These are phyloP conservation scores for Trichogramma pretiosum DNA, from an alignment of 1,140 invertebrate genomes.

Conservation along the genomic window DNA sequence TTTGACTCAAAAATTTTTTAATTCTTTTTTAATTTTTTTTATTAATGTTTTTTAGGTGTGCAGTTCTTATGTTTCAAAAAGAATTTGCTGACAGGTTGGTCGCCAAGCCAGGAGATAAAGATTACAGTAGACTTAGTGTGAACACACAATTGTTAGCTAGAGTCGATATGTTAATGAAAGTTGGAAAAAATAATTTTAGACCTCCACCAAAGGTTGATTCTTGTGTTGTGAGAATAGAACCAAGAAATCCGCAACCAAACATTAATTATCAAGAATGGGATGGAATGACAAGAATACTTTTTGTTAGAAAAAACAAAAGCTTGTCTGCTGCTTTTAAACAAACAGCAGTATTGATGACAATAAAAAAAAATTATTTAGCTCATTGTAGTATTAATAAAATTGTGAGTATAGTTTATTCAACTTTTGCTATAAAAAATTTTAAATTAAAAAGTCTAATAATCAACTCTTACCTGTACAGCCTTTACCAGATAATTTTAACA, in stretches of 20 bases:
- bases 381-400: conserved; percentile 81
- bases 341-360: conserved; percentile 66
- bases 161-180: conserved; percentile 96
- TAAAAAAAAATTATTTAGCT: conserved; percentile 88
- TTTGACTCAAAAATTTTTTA: too few species aligned
- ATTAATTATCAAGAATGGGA: conserved; percentile 98
- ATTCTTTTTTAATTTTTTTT: conserved; percentile 6
- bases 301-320: conserved; percentile 93
- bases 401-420: conserved; percentile 46
- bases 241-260: conserved; percentile 89
- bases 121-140: conserved; percentile 92
- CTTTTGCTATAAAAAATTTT: conserved; percentile 11
- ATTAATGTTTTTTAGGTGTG: conserved; percentile 61
- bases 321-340: conserved; percentile 78
- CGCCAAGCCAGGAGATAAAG: conserved; percentile 94
- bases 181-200: conserved; percentile 96
- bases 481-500: conserved; percentile 71
- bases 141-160: conserved; percentile 93
- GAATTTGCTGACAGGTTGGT: conserved; percentile 97
- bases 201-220: conserved; percentile 99
- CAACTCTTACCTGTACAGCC: conserved; percentile 51
- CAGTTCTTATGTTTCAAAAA: conserved; percentile 96
- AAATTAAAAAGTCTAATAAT: too few species aligned
- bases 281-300: conserved; percentile 88
- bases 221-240: conserved; percentile 95